Evolutionary conservation across 2,888 invertebrate genomes (phyloP).

Genomic region (Brachyopa scutellaris): DNA sequence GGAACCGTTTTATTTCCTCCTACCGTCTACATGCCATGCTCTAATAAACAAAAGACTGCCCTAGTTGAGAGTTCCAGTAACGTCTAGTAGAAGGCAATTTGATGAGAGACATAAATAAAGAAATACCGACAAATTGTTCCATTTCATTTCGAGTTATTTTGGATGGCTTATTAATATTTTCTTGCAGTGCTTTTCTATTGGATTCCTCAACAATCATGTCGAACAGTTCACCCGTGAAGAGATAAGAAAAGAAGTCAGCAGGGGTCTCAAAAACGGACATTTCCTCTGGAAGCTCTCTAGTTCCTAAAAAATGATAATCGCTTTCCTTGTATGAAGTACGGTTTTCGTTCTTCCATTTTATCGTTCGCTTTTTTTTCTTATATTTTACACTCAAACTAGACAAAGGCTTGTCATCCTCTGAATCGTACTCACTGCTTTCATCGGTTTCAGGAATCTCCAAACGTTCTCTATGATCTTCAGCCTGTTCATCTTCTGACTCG

Average conservation of each 20-base stretch:
- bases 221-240: constrained; percentile 32
- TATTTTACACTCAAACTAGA: too few species aligned
- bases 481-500: too few species aligned
- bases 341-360: too few species aligned
- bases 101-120: constrained; percentile 26
- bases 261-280: constrained; percentile 16
- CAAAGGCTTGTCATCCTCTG: too few species aligned
- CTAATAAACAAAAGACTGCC: constrained; percentile 27
- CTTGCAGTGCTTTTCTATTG: constrained; percentile 30
- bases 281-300: constrained; percentile 13
- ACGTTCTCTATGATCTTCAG: too few species aligned
- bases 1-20: constrained; percentile 29
- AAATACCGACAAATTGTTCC: constrained; percentile 34
- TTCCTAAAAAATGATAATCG: constrained; percentile 1
- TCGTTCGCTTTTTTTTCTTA: constrained; percentile 1
- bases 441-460: too few species aligned
- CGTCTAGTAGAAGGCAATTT: constrained; percentile 37
- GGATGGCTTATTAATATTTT: neutral
- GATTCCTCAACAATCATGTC: constrained; percentile 40
- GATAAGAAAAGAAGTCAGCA: constrained; percentile 24
- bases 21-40: constrained; percentile 21
- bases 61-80: constrained; percentile 33
- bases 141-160: constrained; percentile 27
- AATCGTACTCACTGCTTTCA: too few species aligned
- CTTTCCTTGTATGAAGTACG: neutral